Evolutionary conservation across 2,797 vertebrate species (phyloP), one percentile per base, ranked within the genome.

Genomic region (Enteromius anoplus): DNA sequence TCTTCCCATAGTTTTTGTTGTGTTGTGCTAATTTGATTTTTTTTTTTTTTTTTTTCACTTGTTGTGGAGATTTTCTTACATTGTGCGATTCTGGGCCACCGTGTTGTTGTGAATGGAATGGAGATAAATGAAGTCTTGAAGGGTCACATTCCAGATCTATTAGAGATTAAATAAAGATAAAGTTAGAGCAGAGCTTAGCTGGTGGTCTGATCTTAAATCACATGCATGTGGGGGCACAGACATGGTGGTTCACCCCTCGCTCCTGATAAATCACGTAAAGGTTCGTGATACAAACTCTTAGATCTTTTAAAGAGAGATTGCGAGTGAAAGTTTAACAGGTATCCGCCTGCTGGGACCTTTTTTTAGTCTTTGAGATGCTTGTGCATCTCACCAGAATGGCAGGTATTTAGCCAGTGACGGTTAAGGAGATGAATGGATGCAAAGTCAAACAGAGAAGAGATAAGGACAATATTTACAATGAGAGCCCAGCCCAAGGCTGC

Each of bases 401-500:
- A 80, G 42, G 70, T 82, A 53, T 51, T 85, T 89, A 84, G 45
- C 78, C 85, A 84, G 66, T 78, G 75, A 75, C 37, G 4, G 32
- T 51, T 10, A 62, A 12, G 32, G 69, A 87, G 51, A 77, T 73
- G 66, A 73, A 81, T 82, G 70, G 17, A 64, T 72, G 42, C 60
- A 72, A 69, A 81, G 81, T 80, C 32, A 84, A 83, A 82, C 66
- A 84, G 66, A 60, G 49, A 78, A 12, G 77, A 89, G 89, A 91
- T 92, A 89, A 92, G 87, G 80, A 75, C 2, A 47, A 23, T 75
- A 80, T 86, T 79, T 84, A 85, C 80, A 3, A 66, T 78, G 68
- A 82, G 66, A 64, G 64, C 66, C 71, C 86, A 76, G 70, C 75
- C 71, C 86, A 84, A 86, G 88, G 85, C 75, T 72, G 79, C 84